These are phyloP conservation scores for Sebastes dallii DNA, from an alignment of 2,797 vertebrate species.

Conservation along the genomic window DNA sequence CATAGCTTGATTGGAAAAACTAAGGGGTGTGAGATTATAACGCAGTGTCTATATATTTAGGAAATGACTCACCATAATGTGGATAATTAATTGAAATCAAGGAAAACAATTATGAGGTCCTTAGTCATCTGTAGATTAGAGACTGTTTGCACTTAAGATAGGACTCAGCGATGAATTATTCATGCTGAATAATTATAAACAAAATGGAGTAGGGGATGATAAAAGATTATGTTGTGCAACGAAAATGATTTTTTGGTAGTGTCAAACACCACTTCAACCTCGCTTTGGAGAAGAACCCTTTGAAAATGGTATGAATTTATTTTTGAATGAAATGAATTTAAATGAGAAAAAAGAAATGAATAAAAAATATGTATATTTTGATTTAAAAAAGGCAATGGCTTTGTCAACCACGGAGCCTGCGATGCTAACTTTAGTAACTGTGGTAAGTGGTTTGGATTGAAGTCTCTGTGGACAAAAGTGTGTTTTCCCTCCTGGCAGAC, in stretches of 20 bases:
- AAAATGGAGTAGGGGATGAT: constrained; percentile 45
- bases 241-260: constrained; percentile 27
- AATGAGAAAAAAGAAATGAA: too few relatives aligned
- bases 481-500: constrained; percentile 55
- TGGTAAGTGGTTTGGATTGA: constrained; percentile 46
- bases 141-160: constrained; percentile 67
- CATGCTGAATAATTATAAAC: constrained; percentile 66
- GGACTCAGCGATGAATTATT: constrained; percentile 65
- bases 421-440: constrained; percentile 30
- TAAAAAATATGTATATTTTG: neutral
- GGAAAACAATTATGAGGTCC: constrained; percentile 72
- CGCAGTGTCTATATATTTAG: constrained; percentile 63
- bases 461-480: constrained; percentile 44
- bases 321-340: neutral
- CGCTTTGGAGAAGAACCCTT: neutral
- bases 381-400: neutral
- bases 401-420: neutral
- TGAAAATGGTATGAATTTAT: neutral
- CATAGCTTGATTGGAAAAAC: constrained; percentile 38
- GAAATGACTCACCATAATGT: constrained; percentile 64
- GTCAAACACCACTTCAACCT: constrained; percentile 24
- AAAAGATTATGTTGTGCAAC: constrained; percentile 33
- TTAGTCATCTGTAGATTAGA: constrained; percentile 68
- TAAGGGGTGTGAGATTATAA: constrained; percentile 26
- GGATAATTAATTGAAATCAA: constrained; percentile 72